Conservation (phyloP, 2,113 vertebrate species). For the Nesoenas mayeri region DNA sequence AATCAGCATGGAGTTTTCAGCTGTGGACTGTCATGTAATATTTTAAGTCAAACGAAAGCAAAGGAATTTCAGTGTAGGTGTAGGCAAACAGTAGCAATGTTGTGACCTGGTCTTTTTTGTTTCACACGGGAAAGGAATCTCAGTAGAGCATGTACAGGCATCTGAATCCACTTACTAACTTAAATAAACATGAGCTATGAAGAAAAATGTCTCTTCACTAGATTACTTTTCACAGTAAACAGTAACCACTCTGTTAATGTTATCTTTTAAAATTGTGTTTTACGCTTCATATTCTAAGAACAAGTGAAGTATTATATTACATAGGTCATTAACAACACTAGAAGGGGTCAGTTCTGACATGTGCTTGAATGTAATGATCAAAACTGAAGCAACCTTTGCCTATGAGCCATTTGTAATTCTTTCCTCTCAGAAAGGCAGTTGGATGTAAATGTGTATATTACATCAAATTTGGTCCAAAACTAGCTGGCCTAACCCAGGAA, state of each 20-base stretch:
- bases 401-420: accelerated
- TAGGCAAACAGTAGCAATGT: constrained; percentile 4
- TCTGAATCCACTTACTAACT: constrained; percentile 27
- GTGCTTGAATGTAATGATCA: not conserved
- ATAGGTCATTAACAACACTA: not conserved
- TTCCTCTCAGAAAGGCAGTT: not conserved
- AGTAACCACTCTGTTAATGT: not conserved
- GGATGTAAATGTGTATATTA: not conserved
- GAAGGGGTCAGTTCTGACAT: not conserved
- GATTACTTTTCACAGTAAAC: not conserved
- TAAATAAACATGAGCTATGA: not conserved
- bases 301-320: not conserved
- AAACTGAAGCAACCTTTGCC: not conserved
- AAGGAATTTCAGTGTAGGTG: not conserved
- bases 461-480: not conserved
- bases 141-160: not conserved
- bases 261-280: not conserved
- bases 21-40: not conserved
- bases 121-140: constrained; percentile 2
- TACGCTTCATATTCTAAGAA: not conserved
- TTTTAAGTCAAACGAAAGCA: not conserved
- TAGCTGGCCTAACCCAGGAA: not conserved
- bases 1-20: not conserved
- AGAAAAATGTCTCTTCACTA: not conserved
- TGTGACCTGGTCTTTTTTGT: not conserved